Evolutionary conservation across 2,888 invertebrate genomes (phyloP).

Genomic region (Ormyrus pomaceus): DNA sequence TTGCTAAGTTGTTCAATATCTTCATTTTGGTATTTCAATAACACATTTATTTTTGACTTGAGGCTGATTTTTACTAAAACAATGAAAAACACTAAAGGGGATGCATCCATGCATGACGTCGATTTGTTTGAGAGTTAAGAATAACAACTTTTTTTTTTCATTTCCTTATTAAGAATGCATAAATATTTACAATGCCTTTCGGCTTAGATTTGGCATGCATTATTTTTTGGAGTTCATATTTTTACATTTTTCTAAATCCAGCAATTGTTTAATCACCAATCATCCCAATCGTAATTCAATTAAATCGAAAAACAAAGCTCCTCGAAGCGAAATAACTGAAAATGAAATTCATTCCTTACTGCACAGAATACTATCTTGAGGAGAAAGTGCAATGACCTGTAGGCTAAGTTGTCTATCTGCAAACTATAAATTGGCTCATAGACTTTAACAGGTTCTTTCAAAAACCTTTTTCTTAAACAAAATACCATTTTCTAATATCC

Average conservation of each 20-base stretch:
- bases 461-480: no score
- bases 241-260: background rate
- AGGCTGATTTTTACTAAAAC: background rate
- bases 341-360: slow-evolving; percentile 32
- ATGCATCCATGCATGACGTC: slow-evolving; percentile 41
- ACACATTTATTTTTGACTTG: background rate
- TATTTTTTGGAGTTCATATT: background rate
- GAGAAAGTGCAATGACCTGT: slow-evolving; percentile 54
- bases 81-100: background rate
- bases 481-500: no score
- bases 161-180: slow-evolving; percentile 28
- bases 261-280: background rate
- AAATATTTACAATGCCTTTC: slow-evolving; percentile 18
- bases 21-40: slow-evolving; percentile 13
- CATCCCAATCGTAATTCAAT: background rate
- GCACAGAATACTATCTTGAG: slow-evolving; percentile 23
- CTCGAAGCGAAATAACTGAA: background rate
- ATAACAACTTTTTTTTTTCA: slow-evolving; percentile 17
- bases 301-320: slow-evolving; percentile 2
- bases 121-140: slow-evolving; percentile 17
- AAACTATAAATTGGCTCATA: slow-evolving; percentile 29
- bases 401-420: slow-evolving; percentile 40
- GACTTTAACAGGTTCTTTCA: slow-evolving; percentile 11
- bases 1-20: no score
- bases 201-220: slow-evolving; percentile 30